phyloP scores from a whole-genome alignment of 2,113 vertebrate species.

The Calidris pygmaea region DNA sequence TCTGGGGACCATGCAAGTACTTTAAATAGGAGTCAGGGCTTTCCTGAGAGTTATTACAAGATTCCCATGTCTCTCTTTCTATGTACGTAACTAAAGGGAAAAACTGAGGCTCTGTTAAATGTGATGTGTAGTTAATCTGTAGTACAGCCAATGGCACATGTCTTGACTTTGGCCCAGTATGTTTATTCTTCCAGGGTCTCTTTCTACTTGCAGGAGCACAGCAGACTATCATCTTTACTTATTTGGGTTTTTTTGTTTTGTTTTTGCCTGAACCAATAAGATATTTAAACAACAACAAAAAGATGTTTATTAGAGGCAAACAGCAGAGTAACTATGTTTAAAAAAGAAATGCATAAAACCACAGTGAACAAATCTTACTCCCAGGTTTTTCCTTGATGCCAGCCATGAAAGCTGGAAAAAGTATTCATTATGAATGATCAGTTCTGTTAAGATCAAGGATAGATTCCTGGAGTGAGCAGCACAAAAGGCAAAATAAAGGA shows the following conservation, averaged over 20 bases:
- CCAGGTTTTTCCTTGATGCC: conserved; percentile 58
- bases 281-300: conserved; percentile 50
- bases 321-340: background rate
- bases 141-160: background rate
- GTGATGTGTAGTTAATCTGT: background rate
- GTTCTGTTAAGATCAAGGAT: conserved; percentile 63
- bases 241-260: conserved; percentile 7
- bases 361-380: conserved; percentile 44
- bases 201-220: background rate
- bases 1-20: background rate
- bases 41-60: background rate
- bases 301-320: conserved; percentile 47
- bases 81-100: background rate
- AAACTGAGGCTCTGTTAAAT: background rate
- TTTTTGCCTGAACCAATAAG: conserved; percentile 23
- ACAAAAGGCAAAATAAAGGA: conserved; percentile 58
- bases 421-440: conserved; percentile 64
- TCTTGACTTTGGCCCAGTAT: background rate
- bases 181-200: background rate
- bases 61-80: background rate
- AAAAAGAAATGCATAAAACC: background rate
- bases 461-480: conserved; percentile 57
- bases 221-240: background rate
- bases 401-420: conserved; percentile 41
- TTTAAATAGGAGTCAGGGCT: background rate